Conservation (phyloP, 2,888 invertebrate genomes). For the Lasioglossum morio region DNA sequence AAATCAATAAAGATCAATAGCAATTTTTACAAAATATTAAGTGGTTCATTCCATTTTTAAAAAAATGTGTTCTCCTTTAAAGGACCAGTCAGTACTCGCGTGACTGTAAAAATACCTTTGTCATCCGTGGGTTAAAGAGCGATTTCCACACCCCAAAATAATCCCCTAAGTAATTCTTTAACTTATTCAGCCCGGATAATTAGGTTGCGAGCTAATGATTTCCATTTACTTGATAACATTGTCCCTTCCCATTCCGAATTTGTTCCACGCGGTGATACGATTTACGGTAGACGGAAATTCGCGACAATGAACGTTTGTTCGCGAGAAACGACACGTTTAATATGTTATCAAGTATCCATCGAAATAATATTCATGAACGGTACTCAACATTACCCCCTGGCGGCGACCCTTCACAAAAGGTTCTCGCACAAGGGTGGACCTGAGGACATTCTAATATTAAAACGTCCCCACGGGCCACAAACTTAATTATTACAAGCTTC, state of each 20-base stretch:
- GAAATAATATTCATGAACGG: neutral
- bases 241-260: neutral
- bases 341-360: neutral
- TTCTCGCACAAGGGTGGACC: neutral
- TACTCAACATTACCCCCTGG: neutral
- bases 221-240: neutral
- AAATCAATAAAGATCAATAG: no score
- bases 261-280: no score
- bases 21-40: no score
- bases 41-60: no score
- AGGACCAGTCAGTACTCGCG: no score
- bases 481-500: conserved; percentile 32
- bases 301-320: neutral
- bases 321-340: neutral
- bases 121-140: neutral
- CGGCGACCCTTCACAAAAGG: neutral
- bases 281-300: neutral
- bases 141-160: neutral
- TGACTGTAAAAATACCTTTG: neutral
- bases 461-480: conserved; percentile 28
- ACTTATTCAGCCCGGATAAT: neutral
- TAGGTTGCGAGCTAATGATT: neutral
- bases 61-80: no score
- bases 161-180: neutral
- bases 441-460: conserved; percentile 25